phyloP scores from a whole-genome alignment of 2,888 invertebrate genomes.

The Pterobdella sp. region DNA sequence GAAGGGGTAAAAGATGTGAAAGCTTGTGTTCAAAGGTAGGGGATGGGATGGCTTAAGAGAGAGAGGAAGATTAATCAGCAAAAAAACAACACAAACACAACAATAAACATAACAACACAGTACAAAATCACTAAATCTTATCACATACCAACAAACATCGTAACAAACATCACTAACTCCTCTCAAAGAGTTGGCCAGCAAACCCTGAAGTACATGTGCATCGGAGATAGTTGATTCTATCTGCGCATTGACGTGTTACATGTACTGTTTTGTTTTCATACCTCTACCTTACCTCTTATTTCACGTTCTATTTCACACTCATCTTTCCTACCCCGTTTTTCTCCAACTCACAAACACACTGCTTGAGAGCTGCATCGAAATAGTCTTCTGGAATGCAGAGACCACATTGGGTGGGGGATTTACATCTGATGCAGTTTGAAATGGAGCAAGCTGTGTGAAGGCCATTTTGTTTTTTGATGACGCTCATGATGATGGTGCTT shows the following conservation, averaged over 20 bases:
- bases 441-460: conserved; percentile 19
- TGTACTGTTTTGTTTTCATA: too few species aligned
- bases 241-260: conserved; percentile 44
- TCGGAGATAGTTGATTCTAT: conserved; percentile 44
- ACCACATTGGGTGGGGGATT: not conserved
- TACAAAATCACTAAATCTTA: not conserved
- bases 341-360: not conserved
- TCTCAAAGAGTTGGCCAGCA: conserved; percentile 44
- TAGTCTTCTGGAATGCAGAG: conserved; percentile 1
- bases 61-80: too few species aligned
- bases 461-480: too few species aligned
- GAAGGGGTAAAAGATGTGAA: not conserved
- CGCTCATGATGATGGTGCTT: too few species aligned
- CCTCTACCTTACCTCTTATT: too few species aligned
- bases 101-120: too few species aligned
- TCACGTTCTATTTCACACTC: not conserved
- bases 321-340: not conserved
- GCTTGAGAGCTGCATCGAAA: not conserved
- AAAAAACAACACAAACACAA: too few species aligned
- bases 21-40: not conserved
- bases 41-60: not conserved
- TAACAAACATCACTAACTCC: conserved; percentile 41
- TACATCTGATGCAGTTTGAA: conserved; percentile 15
- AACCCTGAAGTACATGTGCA: conserved; percentile 44
- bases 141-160: too few species aligned